A percentile compares a stretch with the other conserved stretches of the same genome.
These are phyloP conservation scores for Himalopsyche phryganea DNA, from an alignment of 1,140 invertebrate genomes.

Conservation along the genomic window DNA sequence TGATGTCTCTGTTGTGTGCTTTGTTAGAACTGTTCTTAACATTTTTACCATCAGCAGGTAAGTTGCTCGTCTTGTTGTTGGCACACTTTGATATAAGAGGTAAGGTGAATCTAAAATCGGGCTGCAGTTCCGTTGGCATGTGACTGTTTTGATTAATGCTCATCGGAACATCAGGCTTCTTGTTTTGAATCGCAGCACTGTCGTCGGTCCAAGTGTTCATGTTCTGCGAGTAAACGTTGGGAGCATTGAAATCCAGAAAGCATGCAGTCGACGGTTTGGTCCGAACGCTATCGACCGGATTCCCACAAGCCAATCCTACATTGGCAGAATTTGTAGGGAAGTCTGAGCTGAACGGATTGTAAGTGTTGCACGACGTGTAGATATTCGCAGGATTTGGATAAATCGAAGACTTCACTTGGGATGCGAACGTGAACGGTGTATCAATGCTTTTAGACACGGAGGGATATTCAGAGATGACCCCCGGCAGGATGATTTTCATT, in stretches of 20 bases:
- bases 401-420: slow-evolving; percentile 7
- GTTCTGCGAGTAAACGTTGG: slow-evolving; percentile 30
- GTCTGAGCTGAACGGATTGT: slow-evolving; percentile 31
- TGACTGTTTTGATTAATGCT: slow-evolving; percentile 17
- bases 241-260: slow-evolving; percentile 27
- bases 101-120: slow-evolving; percentile 22
- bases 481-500: slow-evolving; percentile 21
- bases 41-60: slow-evolving; percentile 8
- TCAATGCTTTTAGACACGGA: slow-evolving; percentile 19
- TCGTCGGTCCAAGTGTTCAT: slow-evolving; percentile 29
- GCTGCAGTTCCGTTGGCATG: slow-evolving; percentile 14
- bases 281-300: slow-evolving; percentile 7
- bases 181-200: slow-evolving; percentile 13
- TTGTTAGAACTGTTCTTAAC: slow-evolving; percentile 12
- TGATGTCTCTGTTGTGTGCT: slow-evolving; percentile 19
- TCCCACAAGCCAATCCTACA: slow-evolving; percentile 17
- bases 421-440: slow-evolving; percentile 16
- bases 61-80: slow-evolving; percentile 29
- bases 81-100: slow-evolving; percentile 29
- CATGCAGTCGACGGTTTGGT: slow-evolving; percentile 20
- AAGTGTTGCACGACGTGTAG: slow-evolving; percentile 30
- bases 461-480: slow-evolving; percentile 21
- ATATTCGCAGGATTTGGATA: slow-evolving; percentile 21
- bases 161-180: slow-evolving; percentile 10
- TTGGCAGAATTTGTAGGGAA: slow-evolving; percentile 19